Base-by-base conservation (phyloP, 1,140 invertebrate species). In the Nebria ingens region DNA sequence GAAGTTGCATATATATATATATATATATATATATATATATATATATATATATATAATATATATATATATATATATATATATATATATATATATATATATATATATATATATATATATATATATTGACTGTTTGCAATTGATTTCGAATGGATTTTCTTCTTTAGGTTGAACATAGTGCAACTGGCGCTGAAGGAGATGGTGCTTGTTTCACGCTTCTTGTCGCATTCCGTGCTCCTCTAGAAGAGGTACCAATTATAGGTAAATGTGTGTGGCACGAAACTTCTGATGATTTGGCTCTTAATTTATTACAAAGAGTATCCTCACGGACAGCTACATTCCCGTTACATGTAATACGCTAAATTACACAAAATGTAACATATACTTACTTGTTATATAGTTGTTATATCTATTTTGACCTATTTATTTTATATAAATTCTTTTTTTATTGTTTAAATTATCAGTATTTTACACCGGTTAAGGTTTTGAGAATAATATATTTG, bases 231-330 rank as follows among this genome's bases (percentile, higher is more conserved):
- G 77, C 85, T n/a, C 83, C 88, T 2, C 68, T 93, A 13, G 90
- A 93, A 74, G 87, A 92, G 65, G 85, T 91, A 3, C 80, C 83
- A 19, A 79, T 92, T 2, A 86, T 89, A 65, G 88, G 88, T 56
- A 93, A 92, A 69, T 94, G 89, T 70, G 81, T 85, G 21, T 95
- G 91, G 92, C 81, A 90, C 61, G 87, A 92, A 71, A 65, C 91
- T 6, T 77, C 81, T 13, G 76, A 79, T 58, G 78, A 82, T 6
- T 63, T 89, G 19, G 87, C 86, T 38, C 82, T 86, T 45, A 74
- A 73, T 59, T 66, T 94, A n/a, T 69, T 86, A 9, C 65, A 72
- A 12, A 78, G 84, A 59, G 73, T 88, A 65, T 74, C 81, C 61
- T 70, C 76, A 62, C 83, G 87, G 75, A 80, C 92, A 77, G 81